These are phyloP conservation scores for Spodoptera litura DNA, from an alignment of 1,140 invertebrate species.

Conservation along the genomic window DNA sequence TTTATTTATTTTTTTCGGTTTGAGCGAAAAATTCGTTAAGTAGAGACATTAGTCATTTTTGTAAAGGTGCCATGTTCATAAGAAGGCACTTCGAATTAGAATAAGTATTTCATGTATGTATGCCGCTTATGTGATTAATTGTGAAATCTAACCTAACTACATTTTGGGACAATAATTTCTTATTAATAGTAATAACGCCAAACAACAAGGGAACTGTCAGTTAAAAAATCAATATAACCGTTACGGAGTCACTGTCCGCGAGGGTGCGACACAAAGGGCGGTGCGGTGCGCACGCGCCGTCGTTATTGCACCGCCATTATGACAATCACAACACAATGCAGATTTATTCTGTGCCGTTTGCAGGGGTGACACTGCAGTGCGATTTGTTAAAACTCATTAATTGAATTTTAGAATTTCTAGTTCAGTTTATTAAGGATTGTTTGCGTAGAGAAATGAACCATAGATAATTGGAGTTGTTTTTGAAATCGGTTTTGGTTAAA, in stretches of 20 bases:
- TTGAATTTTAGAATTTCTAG: constrained; percentile 31
- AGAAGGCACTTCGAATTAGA: too few relatives aligned
- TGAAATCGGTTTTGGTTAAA: too few relatives aligned
- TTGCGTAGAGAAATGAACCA: constrained; percentile 2
- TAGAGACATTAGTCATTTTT: too few relatives aligned
- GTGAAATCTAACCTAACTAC: not conserved
- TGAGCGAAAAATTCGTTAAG: too few relatives aligned
- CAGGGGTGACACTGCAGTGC: constrained; percentile 51
- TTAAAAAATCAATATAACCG: constrained; percentile 84
- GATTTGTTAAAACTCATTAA: constrained; percentile 47
- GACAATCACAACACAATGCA: constrained; percentile 65
- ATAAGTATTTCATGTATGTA: too few relatives aligned
- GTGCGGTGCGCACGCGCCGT: constrained; percentile 71
- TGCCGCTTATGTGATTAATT: too few relatives aligned
- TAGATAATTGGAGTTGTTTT: not conserved
- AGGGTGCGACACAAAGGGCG: constrained; percentile 71
- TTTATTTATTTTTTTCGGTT: too few relatives aligned
- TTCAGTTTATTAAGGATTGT: constrained; percentile 1
- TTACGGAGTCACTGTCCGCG: constrained; percentile 70
- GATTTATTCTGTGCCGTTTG: constrained; percentile 56
- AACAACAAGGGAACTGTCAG: constrained; percentile 66
- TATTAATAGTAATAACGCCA: constrained; percentile 16
- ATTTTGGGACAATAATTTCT: not conserved
- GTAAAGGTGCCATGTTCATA: too few relatives aligned
- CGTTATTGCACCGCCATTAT: constrained; percentile 57